Evolutionary conservation across 2,888 invertebrate genomes (phyloP).

Genomic region (Athrips mouffetella): DNA sequence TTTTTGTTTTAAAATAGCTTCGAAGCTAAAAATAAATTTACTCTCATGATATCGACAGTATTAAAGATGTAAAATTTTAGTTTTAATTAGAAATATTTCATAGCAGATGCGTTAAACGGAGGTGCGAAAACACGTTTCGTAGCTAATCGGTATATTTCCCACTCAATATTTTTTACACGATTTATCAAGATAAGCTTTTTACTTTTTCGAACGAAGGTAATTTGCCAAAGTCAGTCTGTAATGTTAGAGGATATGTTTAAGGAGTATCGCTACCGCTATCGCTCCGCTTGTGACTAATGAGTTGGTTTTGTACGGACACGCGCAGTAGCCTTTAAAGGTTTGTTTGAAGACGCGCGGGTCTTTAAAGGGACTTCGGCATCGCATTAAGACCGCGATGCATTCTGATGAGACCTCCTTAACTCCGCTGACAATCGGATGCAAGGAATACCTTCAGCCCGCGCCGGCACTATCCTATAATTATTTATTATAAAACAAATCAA

Average conservation of each 20-base stretch:
- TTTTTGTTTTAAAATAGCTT: neutral
- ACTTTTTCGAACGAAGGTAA: neutral
- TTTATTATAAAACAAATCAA: slow-evolving; percentile 13
- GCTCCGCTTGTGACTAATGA: slow-evolving; percentile 35
- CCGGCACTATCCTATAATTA: slow-evolving; percentile 7
- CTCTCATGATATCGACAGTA: neutral
- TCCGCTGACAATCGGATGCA: slow-evolving; percentile 35
- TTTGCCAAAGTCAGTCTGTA: slow-evolving; percentile 2
- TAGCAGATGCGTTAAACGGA: neutral
- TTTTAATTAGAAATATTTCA: neutral
- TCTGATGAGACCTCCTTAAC: slow-evolving; percentile 31
- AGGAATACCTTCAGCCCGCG: slow-evolving; percentile 15
- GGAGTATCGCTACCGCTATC: slow-evolving; percentile 32
- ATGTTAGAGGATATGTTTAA: slow-evolving; percentile 21
- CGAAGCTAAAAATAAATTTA: neutral
- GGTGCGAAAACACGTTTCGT: neutral
- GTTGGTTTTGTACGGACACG: slow-evolving; percentile 41
- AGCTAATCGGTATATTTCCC: neutral
- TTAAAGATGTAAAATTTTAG: neutral
- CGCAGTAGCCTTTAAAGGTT: slow-evolving; percentile 45
- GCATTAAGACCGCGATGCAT: slow-evolving; percentile 32
- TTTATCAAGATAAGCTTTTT: neutral
- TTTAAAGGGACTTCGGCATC: slow-evolving; percentile 44
- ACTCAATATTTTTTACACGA: neutral
- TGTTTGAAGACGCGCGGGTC: slow-evolving; percentile 37